Conservation (phyloP, 2,888 invertebrate species). For the Diadegma fenestrale region DNA sequence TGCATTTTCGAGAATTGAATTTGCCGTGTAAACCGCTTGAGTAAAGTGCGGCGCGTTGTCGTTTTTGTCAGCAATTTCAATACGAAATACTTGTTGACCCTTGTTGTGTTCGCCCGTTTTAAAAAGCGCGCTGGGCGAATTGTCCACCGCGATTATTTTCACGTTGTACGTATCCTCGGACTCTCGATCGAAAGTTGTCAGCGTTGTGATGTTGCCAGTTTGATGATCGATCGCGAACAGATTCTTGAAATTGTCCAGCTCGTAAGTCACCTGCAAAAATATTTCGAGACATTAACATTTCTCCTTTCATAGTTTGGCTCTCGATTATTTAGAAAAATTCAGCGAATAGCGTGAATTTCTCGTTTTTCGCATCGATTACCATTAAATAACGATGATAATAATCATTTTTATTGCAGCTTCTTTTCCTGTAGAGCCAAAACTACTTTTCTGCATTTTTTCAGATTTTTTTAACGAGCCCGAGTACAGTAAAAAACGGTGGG, state of each 20-base stretch:
- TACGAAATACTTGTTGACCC: constrained; percentile 93
- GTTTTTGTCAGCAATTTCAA: constrained; percentile 97
- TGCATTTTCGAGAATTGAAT: constrained; percentile 92
- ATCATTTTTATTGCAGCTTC: too few relatives aligned
- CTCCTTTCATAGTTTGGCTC: neutral
- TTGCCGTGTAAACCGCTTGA: constrained; percentile 90
- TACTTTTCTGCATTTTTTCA: too few relatives aligned
- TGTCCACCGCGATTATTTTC: constrained; percentile 95
- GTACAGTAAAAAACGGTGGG: too few relatives aligned
- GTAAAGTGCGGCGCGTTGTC: constrained; percentile 97
- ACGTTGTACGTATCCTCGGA: constrained; percentile 93
- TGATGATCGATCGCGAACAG: constrained; percentile 93
- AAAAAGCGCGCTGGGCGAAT: constrained; percentile 92
- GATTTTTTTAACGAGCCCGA: too few relatives aligned
- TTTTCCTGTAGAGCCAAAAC: too few relatives aligned
- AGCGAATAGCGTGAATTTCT: too few relatives aligned
- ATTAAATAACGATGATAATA: too few relatives aligned
- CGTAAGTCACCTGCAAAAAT: constrained; percentile 88
- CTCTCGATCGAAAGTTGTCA: constrained; percentile 94
- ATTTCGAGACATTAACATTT: neutral
- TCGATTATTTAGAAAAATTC: neutral
- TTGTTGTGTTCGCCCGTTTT: constrained; percentile 90
- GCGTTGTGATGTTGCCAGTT: constrained; percentile 96
- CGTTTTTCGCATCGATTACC: too few relatives aligned
- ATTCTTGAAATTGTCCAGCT: constrained; percentile 89